These are phyloP conservation scores for Mycalesis mineus DNA, from an alignment of 2,888 invertebrate species.

Conservation along the genomic window DNA sequence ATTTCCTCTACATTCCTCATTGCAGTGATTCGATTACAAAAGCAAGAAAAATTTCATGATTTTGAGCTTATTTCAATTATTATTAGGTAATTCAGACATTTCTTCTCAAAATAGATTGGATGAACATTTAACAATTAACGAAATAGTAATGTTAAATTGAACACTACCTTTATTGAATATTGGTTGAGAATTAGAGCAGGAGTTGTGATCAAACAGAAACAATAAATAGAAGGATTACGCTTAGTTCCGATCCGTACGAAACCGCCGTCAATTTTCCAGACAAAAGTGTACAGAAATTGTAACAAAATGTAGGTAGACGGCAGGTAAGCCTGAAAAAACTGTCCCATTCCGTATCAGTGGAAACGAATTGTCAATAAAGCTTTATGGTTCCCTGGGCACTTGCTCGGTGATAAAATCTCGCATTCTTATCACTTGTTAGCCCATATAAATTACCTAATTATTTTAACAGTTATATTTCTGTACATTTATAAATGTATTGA, in stretches of 20 bases:
- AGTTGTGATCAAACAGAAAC: background rate
- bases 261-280: background rate
- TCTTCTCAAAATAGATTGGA: no score
- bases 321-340: constrained; percentile 38
- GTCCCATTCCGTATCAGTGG: constrained; percentile 37
- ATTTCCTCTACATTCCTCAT: no score
- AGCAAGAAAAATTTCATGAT: no score
- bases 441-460: constrained; percentile 14
- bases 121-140: no score
- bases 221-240: background rate
- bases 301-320: constrained; percentile 6
- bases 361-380: constrained; percentile 47
- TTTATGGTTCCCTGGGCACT: constrained; percentile 32
- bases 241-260: background rate
- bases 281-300: background rate
- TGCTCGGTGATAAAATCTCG: constrained; percentile 27
- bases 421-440: constrained; percentile 28
- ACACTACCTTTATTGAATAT: no score
- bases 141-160: no score
- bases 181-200: no score
- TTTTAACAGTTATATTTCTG: constrained; percentile 4
- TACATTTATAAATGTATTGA: no score
- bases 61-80: no score
- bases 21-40: no score
- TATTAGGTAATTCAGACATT: no score